Base-by-base conservation (phyloP, 2,113 vertebrate genomes). In the Pelecanoides urinatrix region DNA sequence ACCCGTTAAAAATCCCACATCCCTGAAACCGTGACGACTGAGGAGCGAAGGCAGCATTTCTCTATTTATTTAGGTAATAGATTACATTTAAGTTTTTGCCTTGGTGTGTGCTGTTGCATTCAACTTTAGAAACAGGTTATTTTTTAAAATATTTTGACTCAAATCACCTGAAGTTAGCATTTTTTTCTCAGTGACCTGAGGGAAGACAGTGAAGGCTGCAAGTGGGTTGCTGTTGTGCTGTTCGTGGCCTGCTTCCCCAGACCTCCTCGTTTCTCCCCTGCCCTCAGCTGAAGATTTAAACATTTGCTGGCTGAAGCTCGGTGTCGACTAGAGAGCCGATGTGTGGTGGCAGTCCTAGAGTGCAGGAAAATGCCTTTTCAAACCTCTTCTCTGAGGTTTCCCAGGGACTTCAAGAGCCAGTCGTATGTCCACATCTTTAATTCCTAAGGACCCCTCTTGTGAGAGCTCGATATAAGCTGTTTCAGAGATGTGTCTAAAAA, bases 161-260 rank as follows among this genome's bases (percentile, higher is more conserved):
- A 18, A 52, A 59, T 78, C 47, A 36, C 26, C 70, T 55, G 22
- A 61, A 56, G 12, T 7, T 76, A 56, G 59, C 34, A 16, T 45
- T 56, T 53, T 79, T 42, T 29, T 82, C 32, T 63, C 0, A 0
- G 0, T 74, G 58, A 42, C 75, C 59, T 5, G 16, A 20, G 77
- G 55, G 89, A 74, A 83, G 79, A 7, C 9, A 2, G 30, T 10
- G 26, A 55, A 29, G 61, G 71, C 75, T 45, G 49, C 1, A 6
- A 7, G 68, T 15, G 36, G 32, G 29, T 72, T 74, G 73, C 62
- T 71, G 29, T 26, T 66, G 40, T 47, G 66, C 82, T 49, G 0
- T 16, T 7, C 13, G 0, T 32, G 42, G 53, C 53, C 30, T 5
- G 1, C 26, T n/a, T 80, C 63, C 75, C 0, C 0, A 70, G 86